phyloP scores from a whole-genome alignment of 1,140 invertebrate species.

The Cydia fagiglandana region DNA sequence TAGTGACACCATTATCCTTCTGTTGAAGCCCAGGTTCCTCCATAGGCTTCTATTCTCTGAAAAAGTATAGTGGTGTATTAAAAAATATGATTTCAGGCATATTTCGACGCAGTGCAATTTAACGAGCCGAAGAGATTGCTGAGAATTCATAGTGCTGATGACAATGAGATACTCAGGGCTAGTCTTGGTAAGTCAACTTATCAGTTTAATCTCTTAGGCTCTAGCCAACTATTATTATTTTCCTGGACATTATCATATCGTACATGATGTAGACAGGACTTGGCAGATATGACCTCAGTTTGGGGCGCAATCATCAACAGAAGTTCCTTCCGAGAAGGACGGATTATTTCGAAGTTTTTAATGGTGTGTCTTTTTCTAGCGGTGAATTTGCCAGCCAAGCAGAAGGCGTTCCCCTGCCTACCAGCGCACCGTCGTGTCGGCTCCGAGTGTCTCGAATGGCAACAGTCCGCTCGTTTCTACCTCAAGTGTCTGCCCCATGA shows the following conservation, averaged over 20 bases:
- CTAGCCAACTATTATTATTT: too few relatives aligned
- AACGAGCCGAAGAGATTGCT: conserved; percentile 88
- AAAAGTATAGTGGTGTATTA: too few relatives aligned
- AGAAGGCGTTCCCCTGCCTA: conserved; percentile 86
- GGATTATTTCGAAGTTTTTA: neutral
- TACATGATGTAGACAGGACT: too few relatives aligned
- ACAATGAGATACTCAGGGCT: conserved; percentile 85
- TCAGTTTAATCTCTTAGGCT: too few relatives aligned
- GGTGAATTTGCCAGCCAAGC: conserved; percentile 71
- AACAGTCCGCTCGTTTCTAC: conserved; percentile 86
- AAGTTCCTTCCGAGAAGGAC: neutral
- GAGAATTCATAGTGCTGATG: conserved; percentile 85
- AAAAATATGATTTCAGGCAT: conserved; percentile 73
- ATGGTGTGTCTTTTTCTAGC: conserved; percentile 44
- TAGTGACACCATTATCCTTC: too few relatives aligned
- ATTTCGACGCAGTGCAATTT: conserved; percentile 91
- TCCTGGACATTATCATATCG: too few relatives aligned
- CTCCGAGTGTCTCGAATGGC: conserved; percentile 89
- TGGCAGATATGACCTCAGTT: too few relatives aligned
- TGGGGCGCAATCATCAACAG: too few relatives aligned
- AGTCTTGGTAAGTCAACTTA: conserved; percentile 80
- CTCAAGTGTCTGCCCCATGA: conserved; percentile 81
- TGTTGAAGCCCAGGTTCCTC: too few relatives aligned
- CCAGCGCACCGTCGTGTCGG: conserved; percentile 81
- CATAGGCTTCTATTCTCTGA: too few relatives aligned